These are phyloP conservation scores for Clarias pachynema DNA, from an alignment of 2,797 vertebrate species.

Conservation along the genomic window DNA sequence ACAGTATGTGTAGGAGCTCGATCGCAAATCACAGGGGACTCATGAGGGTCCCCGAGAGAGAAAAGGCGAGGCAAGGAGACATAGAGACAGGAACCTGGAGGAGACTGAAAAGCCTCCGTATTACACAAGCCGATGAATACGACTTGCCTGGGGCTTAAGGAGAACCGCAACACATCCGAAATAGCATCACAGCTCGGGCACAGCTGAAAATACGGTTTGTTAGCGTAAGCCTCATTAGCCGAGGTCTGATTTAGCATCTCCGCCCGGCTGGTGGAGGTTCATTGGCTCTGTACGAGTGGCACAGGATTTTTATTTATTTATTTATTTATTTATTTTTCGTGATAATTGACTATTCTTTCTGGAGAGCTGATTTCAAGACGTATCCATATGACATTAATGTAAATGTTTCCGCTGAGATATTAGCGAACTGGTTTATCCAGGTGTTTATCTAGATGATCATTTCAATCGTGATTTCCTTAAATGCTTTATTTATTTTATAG, in stretches of 20 bases:
- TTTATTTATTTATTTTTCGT: background rate
- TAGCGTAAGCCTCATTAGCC: constrained; percentile 20
- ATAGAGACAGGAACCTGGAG: background rate
- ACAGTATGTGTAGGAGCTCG: constrained; percentile 28
- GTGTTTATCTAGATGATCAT: background rate
- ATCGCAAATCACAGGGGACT: constrained; percentile 49
- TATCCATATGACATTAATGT: too few species aligned
- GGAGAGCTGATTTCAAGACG: background rate
- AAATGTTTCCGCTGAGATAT: background rate
- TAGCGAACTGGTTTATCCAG: background rate
- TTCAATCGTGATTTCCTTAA: background rate
- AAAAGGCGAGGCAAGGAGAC: background rate
- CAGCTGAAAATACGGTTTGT: background rate
- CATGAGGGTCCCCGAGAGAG: constrained; percentile 6
- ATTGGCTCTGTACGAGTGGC: background rate
- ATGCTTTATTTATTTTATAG: background rate
- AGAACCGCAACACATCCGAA: constrained; percentile 11
- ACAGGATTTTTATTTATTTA: background rate
- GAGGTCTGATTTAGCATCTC: background rate
- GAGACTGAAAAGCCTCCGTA: constrained; percentile 17
- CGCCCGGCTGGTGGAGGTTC: background rate
- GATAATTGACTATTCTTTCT: background rate
- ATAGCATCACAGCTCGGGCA: constrained; percentile 12
- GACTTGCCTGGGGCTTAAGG: constrained; percentile 7
- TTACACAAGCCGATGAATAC: constrained; percentile 7